Base-by-base conservation (phyloP, 2,888 invertebrate species). In the Noctuana brunneofusca region DNA sequence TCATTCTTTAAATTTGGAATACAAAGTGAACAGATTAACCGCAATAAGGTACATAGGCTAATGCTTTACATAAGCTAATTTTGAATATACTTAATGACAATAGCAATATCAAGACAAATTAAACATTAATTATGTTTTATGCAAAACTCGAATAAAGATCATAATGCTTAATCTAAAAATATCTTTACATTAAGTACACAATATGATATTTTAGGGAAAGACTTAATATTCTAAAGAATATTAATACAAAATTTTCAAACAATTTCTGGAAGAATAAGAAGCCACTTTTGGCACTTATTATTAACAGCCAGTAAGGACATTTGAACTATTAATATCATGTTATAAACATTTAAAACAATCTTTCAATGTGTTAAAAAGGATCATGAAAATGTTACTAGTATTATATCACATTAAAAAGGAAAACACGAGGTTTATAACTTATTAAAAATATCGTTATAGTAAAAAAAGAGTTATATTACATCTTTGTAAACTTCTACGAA, bases 251-350 rank as follows among this genome's bases (percentile, higher is more conserved):
- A 0, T 16, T 30, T 30, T 48, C 53, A 66, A 35, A 30, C 38
- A 65, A 55, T 59, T 64, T 43, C 22, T 32, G 35, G 43, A 58
- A 41, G 71, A 70, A 66, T 41, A 58, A 76, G 66, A 80, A 81
- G 86, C 84, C 83, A 83, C 73, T 3, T 78, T 86, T 86, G 86
- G 86, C 86, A 86, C 85, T 75, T 70, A 70, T 76, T 72, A 64
- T 56, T 46, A 22, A 53, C 59, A 53, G 43, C 52, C 59, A 43
- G 43, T 18, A 46, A 59, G 48, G 48, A 43, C 53, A 49, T 41
- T 38, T 38, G 12, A 22, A 53, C 35, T 35, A 35, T 53, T 32
- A 43, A 5, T 16, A 24, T 48, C 5, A n/a, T n/a, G 12, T 24
- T 16, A 50, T 30, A 16, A 16, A 30, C 14, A 50, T 50, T 16